These are phyloP conservation scores for Temnothorax rugatulus DNA, from an alignment of 2,888 invertebrate species.

Conservation along the genomic window DNA sequence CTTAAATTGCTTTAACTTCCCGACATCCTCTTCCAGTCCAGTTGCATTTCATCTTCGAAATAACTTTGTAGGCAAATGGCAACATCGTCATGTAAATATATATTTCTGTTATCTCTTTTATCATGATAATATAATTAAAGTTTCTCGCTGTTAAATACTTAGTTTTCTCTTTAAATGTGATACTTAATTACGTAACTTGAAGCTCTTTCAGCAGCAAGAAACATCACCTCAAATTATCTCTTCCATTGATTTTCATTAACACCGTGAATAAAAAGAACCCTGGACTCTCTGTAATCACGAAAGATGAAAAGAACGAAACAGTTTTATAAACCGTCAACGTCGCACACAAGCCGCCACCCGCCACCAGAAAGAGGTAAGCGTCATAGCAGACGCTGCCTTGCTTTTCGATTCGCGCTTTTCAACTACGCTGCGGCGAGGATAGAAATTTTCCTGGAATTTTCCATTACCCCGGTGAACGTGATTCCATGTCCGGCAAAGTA, in stretches of 20 bases:
- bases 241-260: constrained; percentile 44
- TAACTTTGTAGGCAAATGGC: constrained; percentile 22
- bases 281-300: constrained; percentile 45
- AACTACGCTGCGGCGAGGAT: constrained; percentile 50
- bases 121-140: not conserved
- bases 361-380: constrained; percentile 19
- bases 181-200: constrained; percentile 15
- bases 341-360: not conserved
- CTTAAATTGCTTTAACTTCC: constrained; percentile 52
- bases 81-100: constrained; percentile 23
- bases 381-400: constrained; percentile 31
- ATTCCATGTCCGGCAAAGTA: constrained; percentile 73
- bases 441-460: constrained; percentile 74
- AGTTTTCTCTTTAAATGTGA: not conserved
- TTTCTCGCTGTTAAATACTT: constrained; percentile 2
- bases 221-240: constrained; percentile 24
- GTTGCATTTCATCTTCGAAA: constrained; percentile 32
- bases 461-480: constrained; percentile 68
- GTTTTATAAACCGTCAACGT: constrained; percentile 54
- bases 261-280: not conserved
- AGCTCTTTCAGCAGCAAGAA: not conserved
- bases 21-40: constrained; percentile 17
- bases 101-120: not conserved
- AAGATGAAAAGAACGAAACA: not conserved
- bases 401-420: constrained; percentile 30